Percentiles rank a stretch among this genome's conserved stretches.
Evolutionary conservation across 2,113 vertebrate species (phyloP).

Genomic region (Gopherus evgoodei): DNA sequence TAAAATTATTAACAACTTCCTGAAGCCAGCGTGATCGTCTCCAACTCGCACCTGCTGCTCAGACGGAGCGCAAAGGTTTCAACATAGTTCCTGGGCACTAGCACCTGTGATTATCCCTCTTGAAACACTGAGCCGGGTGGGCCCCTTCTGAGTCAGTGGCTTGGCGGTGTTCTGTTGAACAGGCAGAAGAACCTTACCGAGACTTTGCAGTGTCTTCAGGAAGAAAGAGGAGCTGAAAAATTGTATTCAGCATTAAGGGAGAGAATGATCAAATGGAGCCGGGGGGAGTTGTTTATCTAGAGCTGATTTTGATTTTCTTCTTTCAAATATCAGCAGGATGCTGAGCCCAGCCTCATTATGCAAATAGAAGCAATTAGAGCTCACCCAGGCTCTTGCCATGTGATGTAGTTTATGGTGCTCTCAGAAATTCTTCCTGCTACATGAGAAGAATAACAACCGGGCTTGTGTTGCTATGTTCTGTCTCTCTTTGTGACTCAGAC

Average conservation of each 20-base stretch:
- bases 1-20: not conserved
- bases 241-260: not conserved
- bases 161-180: not conserved
- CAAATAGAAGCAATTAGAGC: conserved; percentile 77
- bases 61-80: not conserved
- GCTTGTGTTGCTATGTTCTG: not conserved
- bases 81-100: not conserved
- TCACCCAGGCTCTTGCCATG: conserved; percentile 67
- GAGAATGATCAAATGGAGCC: not conserved
- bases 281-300: conserved; percentile 50
- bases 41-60: not conserved
- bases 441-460: conserved; percentile 68
- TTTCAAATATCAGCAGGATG: conserved; percentile 70
- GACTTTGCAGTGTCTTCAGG: rapidly evolving
- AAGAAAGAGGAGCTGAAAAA: not conserved
- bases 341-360: conserved; percentile 71
- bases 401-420: conserved; percentile 60
- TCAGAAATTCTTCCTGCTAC: conserved; percentile 63
- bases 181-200: not conserved
- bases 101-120: not conserved
- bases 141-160: not conserved
- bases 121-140: not conserved
- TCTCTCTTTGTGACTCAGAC: not conserved
- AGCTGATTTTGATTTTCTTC: conserved; percentile 59
- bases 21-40: not conserved